Base-by-base conservation (phyloP, 2,113 vertebrate species). In the Dolichallabes microphthalmus region DNA sequence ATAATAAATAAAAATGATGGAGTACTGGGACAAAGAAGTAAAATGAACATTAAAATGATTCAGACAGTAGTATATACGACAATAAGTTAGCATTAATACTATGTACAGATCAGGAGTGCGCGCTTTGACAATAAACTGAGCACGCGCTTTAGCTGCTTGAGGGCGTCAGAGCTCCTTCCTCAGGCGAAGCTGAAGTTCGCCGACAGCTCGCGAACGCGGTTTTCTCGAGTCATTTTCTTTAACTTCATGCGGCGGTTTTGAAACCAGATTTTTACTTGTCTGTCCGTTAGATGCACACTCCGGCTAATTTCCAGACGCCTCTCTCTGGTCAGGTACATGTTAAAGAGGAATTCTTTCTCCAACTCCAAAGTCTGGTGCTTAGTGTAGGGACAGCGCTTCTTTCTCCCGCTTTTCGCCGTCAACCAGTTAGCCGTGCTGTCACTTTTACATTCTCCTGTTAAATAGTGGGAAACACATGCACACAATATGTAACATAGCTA, bases 231-330 rank as follows among this genome's bases (percentile, higher is more conserved):
- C 98, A 99, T 99, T 95, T 99, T 99, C 97, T 99, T 99, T 94
- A 99, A 96, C 96, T 99, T 99, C 98, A 99, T 99, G 91, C 97
- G 96, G 92, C 98, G 96, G 93, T 99, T 99, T 94, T 99, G 98
- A 95, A 99, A 99, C 98, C 98, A 99, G 94, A 99, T 99, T 95
- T 99, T 99, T 87, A 99, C 98, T 95, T 99, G 98, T 97, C 98
- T 97, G 96, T 99, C 98, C 91, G 96, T 98, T 93, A 99, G 97
- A 94, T 99, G 97, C 92, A 99, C 97, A 88, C 97, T 95, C 93
- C 97, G 97, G 95, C 97, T 98, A 96, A 99, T 99, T 96, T 99
- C 98, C 93, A 99, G 95, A 90, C 98, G 98, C 91, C 98, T 97
- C 94, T 99, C 98, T 88, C 98, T 95, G 92, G 98, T 99, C 95